Evolutionary conservation across 2,113 vertebrate genomes (phyloP), one percentile per base, ranked within the genome.

Genomic region (Bubo blakistoni): DNA sequence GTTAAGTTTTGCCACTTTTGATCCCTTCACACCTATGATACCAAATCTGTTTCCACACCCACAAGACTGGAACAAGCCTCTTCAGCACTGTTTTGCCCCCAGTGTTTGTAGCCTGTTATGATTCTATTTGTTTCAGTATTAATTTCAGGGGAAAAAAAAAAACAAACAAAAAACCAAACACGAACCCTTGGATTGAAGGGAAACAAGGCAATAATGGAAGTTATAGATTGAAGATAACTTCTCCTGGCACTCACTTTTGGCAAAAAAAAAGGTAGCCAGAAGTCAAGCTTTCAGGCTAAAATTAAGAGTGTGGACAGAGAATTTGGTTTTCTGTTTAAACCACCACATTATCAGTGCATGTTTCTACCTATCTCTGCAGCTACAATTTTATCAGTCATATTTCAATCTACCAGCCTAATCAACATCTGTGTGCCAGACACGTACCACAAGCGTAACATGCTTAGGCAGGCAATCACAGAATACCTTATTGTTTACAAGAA

Each of bases 401-500:
- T 81, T 81, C 42, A 76, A 20, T 30, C 83, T 29, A 29, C 32
- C 4, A 3, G 20, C 17, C 57, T 34, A 82, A 85, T 20, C 88
- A 59, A 76, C 61, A 84, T 74, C 92, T 94, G 92, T 47, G 81
- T 71, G 82, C 86, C 86, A 97, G 91, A 84, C 44, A 66, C 5
- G 11, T 63, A 92, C 49, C 88, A 61, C 40, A 86, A 86, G 92
- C 9, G 16, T 93, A 96, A 94, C 94, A 91, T 40, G 89, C 94
- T 90, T 3, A 18, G 88, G 95, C 86, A 97, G 87, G 91, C 96
- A 97, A 89, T 42, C 90, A 96, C 94, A 92, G 74, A 95, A 63
- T 98, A 98, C 98, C 98, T 99, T 98, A 92, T 96, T 32, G 62
- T 97, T 99, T 99, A 99, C 98, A 99, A 99, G 99, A 99, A 99